Conservation (phyloP, 1,140 invertebrate genomes). For the Monomorium pharaonis region DNA sequence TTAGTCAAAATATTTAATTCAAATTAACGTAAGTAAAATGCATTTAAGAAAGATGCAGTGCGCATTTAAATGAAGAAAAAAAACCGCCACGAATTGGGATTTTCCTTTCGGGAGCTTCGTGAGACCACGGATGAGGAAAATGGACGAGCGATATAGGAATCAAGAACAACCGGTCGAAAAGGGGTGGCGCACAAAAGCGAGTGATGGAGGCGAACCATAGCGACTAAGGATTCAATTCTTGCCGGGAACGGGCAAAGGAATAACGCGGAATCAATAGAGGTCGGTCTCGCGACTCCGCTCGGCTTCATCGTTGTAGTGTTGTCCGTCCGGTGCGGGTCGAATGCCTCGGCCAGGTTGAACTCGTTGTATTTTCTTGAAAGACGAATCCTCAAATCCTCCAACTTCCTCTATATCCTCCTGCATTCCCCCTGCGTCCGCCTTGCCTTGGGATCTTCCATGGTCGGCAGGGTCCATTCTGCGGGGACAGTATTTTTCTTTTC, state of each 20-base stretch:
- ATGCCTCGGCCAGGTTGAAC: slow-evolving; percentile 72
- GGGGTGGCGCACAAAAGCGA: slow-evolving; percentile 8
- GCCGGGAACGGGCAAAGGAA: slow-evolving; percentile 69
- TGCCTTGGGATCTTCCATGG: slow-evolving; percentile 70
- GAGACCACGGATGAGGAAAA: slow-evolving; percentile 21
- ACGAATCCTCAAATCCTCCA: slow-evolving; percentile 77
- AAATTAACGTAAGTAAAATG: neutral
- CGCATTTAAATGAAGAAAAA: slow-evolving; percentile 16
- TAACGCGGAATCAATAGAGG: slow-evolving; percentile 74
- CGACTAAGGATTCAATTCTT: slow-evolving; percentile 82
- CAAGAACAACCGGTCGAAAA: slow-evolving; percentile 44
- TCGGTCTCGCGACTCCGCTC: slow-evolving; percentile 55
- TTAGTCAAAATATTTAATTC: neutral
- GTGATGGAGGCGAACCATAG: slow-evolving; percentile 65
- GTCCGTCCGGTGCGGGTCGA: slow-evolving; percentile 40
- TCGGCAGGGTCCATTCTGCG: slow-evolving; percentile 65
- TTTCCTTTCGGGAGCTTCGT: neutral
- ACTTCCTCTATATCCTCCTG: neutral
- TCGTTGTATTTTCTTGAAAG: slow-evolving; percentile 81
- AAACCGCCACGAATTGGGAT: neutral
- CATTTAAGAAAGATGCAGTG: neutral
- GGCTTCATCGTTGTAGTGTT: slow-evolving; percentile 50
- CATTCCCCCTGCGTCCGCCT: slow-evolving; percentile 32
- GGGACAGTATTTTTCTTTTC: slow-evolving; percentile 70
- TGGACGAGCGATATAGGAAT: slow-evolving; percentile 49